Base-by-base conservation (phyloP, 2,797 vertebrate species). In the Luscinia megarhynchos region DNA sequence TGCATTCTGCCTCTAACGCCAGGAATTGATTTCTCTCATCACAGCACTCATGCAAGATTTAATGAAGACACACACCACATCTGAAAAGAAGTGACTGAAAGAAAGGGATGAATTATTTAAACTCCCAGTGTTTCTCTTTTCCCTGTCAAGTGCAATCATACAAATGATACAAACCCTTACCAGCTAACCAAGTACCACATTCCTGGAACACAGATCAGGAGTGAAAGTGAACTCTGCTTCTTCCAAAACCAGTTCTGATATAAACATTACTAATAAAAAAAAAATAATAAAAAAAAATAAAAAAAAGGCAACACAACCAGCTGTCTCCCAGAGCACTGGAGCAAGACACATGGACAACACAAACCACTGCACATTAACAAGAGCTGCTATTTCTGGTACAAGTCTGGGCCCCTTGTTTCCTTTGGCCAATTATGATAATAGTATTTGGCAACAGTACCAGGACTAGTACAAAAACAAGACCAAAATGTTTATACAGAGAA, bases 71-170 rank as follows among this genome's bases (percentile, higher is more conserved):
- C 15, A 58, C 8, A 88, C 34, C 18, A 61, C 18, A 74, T 38
- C 84, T 84, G 77, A 91, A 87, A 81, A 87, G 45, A 59, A 78
- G n/a, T 12, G 68, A 61, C 88, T 93, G 90, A 89, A 87, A 84
- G 79, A 86, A 85, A 80, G 3, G 20, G 30, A 87, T 93, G 7
- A 92, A 93, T 92, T 95, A 94, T 92, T 95, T 78, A 93, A 94
- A 73, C 29, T 45, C 43, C 3, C 10, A 20, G 45, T 6, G 12
- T 83, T 34, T 79, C 73, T 77, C 72, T 69, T 64, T 66, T 57
- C 53, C 14, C 22, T 27, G 50, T 15, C 0, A 1, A 74, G 3
- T 64, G 24, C 45, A 79, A 77, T 54, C 84, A 45, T 24, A 45
- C 4, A 41, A 90, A 92, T 12, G n/a, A 76, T 40, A 89, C 15